phyloP scores from a whole-genome alignment of 2,113 vertebrate species.

The Carassius carassius region DNA sequence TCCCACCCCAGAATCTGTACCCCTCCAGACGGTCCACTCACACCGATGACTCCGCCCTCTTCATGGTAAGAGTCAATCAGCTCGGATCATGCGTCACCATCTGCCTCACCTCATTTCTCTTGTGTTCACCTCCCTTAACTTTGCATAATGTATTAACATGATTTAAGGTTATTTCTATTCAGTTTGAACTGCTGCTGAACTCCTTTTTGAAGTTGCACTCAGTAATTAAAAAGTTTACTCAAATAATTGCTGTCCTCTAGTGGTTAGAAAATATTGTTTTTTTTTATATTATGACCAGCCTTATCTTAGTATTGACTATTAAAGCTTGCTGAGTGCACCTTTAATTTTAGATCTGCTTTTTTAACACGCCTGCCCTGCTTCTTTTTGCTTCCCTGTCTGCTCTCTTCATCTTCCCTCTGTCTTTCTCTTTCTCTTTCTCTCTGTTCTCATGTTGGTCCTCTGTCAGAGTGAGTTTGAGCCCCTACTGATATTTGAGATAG shows the following conservation, averaged over 20 bases:
- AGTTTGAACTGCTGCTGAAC: background rate
- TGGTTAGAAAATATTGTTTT: background rate
- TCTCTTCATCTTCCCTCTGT: background rate
- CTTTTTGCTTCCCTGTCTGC: conserved; percentile 14
- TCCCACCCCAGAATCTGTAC: conserved; percentile 82
- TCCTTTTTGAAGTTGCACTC: conserved; percentile 1
- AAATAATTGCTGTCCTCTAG: too few relatives aligned
- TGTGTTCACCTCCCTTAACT: background rate
- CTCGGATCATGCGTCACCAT: conserved; percentile 53
- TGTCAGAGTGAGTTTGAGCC: conserved; percentile 76
- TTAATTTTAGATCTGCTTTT: conserved; percentile 6
- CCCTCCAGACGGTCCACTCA: conserved; percentile 96
- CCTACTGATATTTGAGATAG: conserved; percentile 80
- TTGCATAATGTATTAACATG: conserved; percentile 1
- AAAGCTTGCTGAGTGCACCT: conserved; percentile 1
- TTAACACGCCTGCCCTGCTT: conserved; percentile 22
- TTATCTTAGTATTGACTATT: background rate
- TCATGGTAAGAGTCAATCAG: conserved; percentile 88
- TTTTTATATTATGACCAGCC: background rate
- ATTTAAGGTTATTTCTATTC: background rate
- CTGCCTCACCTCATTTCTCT: background rate
- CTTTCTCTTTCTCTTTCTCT: background rate
- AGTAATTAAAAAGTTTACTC: background rate
- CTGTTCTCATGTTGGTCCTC: conserved; percentile 50
- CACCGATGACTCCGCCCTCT: conserved; percentile 98